A percentile compares a stretch with the other conserved stretches of the same genome.
Evolutionary conservation across 2,888 invertebrate species (phyloP).

Genomic region (Panzeria rudis): DNA sequence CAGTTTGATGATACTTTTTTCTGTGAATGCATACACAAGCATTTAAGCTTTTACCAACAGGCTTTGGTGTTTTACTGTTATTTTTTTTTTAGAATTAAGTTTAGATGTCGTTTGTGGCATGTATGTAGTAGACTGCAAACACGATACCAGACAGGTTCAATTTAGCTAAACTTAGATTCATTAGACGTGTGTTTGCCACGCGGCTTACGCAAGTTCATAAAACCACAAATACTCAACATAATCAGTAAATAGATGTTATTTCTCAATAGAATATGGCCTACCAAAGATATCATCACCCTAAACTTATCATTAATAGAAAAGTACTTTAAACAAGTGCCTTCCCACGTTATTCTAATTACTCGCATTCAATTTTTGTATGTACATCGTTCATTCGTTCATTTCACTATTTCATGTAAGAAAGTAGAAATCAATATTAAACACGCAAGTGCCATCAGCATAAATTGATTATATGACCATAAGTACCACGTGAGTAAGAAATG

Average conservation of each 20-base stretch:
- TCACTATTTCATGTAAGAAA: conserved; percentile 15
- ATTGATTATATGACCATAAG: conserved; percentile 66
- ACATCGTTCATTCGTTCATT: conserved; percentile 5
- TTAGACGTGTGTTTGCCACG: conserved; percentile 79
- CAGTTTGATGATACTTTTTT: no score
- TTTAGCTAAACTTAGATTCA: conserved; percentile 12
- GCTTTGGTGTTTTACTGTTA: not conserved
- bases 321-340: conserved; percentile 67
- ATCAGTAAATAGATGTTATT: conserved; percentile 52
- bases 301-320: conserved; percentile 62
- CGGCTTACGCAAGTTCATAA: conserved; percentile 79
- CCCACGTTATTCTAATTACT: conserved; percentile 67
- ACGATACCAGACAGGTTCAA: not conserved
- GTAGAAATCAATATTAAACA: conserved; percentile 58
- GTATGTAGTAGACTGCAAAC: not conserved
- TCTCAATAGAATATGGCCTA: conserved; percentile 2
- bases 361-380: conserved; percentile 34
- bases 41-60: not conserved
- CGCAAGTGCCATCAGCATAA: conserved; percentile 70
- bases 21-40: not conserved
- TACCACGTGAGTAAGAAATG: conserved; percentile 28
- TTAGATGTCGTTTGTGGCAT: not conserved
- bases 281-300: conserved; percentile 48
- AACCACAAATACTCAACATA: conserved; percentile 69
- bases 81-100: not conserved